Evolutionary conservation across 1,140 invertebrate species (phyloP).

Genomic region (Musca vetustissima): DNA sequence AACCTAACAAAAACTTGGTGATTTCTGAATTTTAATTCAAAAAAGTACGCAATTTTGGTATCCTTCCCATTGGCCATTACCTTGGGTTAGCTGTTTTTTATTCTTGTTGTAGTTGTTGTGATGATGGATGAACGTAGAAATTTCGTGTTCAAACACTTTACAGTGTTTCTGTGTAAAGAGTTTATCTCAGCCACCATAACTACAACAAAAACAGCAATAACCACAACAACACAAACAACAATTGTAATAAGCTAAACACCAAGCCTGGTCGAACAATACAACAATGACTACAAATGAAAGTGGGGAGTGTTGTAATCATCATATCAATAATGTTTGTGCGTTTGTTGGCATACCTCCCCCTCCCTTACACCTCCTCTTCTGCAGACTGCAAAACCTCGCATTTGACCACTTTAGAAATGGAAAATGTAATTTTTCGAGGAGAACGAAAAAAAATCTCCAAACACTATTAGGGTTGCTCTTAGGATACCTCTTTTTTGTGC

Average conservation of each 20-base stretch:
- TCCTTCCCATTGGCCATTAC: too few species aligned
- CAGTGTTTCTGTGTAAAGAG: slow-evolving; percentile 21
- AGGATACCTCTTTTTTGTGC: background rate
- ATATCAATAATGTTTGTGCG: slow-evolving; percentile 13
- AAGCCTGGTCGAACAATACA: too few species aligned
- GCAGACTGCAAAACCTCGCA: background rate
- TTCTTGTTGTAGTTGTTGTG: slow-evolving; percentile 21
- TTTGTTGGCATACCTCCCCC: too few species aligned
- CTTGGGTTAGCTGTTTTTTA: background rate
- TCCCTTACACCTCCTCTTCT: background rate
- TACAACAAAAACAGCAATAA: background rate
- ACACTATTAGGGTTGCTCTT: slow-evolving; percentile 10
- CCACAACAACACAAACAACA: slow-evolving; percentile 2
- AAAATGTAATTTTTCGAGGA: background rate
- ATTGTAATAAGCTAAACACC: background rate
- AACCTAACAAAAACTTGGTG: too few species aligned
- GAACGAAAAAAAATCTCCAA: background rate
- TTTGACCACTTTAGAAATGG: background rate
- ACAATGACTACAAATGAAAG: slow-evolving; percentile 2
- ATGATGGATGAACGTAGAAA: slow-evolving; percentile 28
- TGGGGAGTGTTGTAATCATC: slow-evolving; percentile 15
- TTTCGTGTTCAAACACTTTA: slow-evolving; percentile 29
- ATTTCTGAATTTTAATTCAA: too few species aligned
- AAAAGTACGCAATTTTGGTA: too few species aligned
- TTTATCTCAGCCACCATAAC: background rate